Percentiles rank a stretch among this genome's conserved stretches.
Evolutionary conservation across 2,797 vertebrate genomes (phyloP).

Genomic region (Allobates femoralis): DNA sequence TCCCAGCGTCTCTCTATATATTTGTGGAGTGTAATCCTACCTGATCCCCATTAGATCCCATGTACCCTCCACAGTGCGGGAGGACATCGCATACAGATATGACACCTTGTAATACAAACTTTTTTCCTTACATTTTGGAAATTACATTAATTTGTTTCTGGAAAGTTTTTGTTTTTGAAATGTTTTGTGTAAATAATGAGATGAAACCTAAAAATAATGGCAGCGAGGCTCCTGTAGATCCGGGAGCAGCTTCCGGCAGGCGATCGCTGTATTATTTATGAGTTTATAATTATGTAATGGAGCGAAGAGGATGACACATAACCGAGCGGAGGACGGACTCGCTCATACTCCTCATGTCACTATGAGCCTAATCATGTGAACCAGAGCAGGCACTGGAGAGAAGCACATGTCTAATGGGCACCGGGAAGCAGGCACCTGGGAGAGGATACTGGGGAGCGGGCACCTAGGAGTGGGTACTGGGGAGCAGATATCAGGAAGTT

Average conservation of each 20-base stretch:
- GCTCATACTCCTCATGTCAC: background rate
- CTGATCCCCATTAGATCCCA: too few species aligned
- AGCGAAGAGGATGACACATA: constrained; percentile 28
- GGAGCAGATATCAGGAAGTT: too few species aligned
- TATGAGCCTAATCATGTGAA: background rate
- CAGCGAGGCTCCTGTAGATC: background rate
- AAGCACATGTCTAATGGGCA: too few species aligned
- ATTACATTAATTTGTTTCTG: background rate
- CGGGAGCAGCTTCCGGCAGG: constrained; percentile 7
- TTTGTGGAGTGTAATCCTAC: too few species aligned
- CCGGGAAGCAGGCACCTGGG: too few species aligned
- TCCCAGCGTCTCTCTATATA: too few species aligned
- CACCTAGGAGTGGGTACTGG: too few species aligned
- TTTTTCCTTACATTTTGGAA: background rate
- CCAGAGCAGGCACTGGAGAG: too few species aligned
- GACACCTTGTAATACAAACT: too few species aligned
- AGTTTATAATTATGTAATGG: constrained; percentile 54
- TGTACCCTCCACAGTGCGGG: too few species aligned
- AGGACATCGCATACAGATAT: too few species aligned
- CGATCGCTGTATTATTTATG: constrained; percentile 74
- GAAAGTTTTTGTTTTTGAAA: background rate
- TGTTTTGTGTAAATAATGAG: constrained; percentile 4
- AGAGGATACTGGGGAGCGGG: too few species aligned
- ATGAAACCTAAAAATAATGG: background rate
- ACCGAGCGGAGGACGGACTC: background rate